Percentiles rank a stretch among this genome's conserved stretches.
Evolutionary conservation across 2,888 invertebrate species (phyloP).

Genomic region (Autographa gamma): DNA sequence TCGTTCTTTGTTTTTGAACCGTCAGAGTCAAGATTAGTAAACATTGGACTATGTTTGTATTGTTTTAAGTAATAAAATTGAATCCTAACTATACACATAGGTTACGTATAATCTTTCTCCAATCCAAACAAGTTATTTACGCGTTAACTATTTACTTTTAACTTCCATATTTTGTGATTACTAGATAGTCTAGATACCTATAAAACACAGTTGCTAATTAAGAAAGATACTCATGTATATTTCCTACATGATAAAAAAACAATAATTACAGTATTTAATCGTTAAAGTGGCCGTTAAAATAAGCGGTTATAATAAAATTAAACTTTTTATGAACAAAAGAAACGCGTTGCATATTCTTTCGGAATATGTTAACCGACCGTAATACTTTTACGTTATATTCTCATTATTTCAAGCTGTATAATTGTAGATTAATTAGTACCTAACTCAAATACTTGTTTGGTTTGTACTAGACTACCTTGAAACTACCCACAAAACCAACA

Average conservation of each 20-base stretch:
- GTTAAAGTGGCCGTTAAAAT: not conserved
- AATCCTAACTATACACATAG: not conserved
- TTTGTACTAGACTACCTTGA: no score
- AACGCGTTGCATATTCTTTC: no score
- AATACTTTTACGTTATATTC: no score
- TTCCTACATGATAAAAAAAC: no score
- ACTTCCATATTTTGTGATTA: not conserved
- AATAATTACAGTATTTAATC: not conserved
- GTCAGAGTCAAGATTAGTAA: constrained; percentile 27
- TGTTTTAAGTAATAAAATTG: constrained; percentile 9
- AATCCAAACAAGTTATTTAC: not conserved
- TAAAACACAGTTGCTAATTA: no score
- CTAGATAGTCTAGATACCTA: not conserved
- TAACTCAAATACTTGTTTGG: no score
- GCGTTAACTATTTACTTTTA: not conserved
- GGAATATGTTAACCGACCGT: no score
- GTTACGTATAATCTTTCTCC: constrained; percentile 5
- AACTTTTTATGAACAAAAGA: no score
- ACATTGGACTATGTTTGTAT: constrained; percentile 21
- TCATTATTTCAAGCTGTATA: no score
- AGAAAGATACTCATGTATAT: not conserved
- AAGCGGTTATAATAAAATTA: not conserved
- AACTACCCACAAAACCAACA: no score
- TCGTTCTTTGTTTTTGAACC: constrained; percentile 40
- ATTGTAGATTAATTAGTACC: no score